Percentiles rank a stretch among this genome's conserved stretches.
Evolutionary conservation across 2,888 invertebrate species (phyloP).

Genomic region (Ennomos erosarius): DNA sequence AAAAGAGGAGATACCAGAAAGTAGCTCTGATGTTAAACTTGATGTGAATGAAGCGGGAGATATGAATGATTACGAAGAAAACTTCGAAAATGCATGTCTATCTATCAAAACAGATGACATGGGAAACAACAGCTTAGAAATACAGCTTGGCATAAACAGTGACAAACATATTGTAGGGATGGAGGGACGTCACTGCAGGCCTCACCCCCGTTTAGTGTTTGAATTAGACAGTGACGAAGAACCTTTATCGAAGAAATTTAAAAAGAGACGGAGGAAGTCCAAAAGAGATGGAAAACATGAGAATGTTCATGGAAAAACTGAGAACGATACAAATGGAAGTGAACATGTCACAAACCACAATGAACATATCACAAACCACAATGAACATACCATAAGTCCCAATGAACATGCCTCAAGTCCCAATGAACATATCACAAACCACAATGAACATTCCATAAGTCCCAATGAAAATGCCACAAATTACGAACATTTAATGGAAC

Average conservation of each 20-base stretch:
- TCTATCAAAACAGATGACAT: neutral
- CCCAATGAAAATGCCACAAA: too few relatives aligned
- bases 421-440: neutral
- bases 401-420: too few relatives aligned
- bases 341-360: neutral
- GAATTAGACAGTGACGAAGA: slow-evolving; percentile 38
- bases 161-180: too few relatives aligned
- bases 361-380: neutral
- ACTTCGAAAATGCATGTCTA: too few relatives aligned
- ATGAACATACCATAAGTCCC: neutral
- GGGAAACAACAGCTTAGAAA: neutral
- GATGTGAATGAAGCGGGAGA: neutral
- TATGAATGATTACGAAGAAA: neutral
- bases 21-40: neutral
- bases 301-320: slow-evolving; percentile 1
- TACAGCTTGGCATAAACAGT: slow-evolving; percentile 13
- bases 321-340: neutral
- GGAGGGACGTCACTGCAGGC: too few relatives aligned
- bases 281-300: slow-evolving; percentile 32
- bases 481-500: too few relatives aligned
- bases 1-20: slow-evolving; percentile 1
- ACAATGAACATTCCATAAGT: too few relatives aligned
- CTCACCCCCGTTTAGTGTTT: too few relatives aligned
- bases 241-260: slow-evolving; percentile 30
- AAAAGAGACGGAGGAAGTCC: slow-evolving; percentile 10